phyloP scores from a whole-genome alignment of 2,888 invertebrate genomes.

The Pomacea canaliculata region DNA sequence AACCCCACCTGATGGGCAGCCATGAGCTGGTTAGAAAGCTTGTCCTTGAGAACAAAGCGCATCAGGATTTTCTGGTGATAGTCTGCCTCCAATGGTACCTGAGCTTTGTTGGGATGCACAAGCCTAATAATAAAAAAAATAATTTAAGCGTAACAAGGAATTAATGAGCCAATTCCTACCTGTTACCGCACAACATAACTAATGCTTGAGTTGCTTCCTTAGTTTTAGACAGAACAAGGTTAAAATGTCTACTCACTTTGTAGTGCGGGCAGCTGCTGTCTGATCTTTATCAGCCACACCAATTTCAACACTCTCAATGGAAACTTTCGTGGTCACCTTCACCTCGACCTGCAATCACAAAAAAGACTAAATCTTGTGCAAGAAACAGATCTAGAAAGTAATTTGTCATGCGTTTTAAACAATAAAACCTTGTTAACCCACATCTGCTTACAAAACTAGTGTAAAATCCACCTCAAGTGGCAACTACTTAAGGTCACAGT shows the following conservation, averaged over 20 bases:
- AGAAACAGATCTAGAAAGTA: neutral
- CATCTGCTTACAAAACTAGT: too few relatives aligned
- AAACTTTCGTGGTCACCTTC: slow-evolving; percentile 68
- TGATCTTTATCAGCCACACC: slow-evolving; percentile 93
- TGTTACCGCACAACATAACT: too few relatives aligned
- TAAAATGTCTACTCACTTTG: slow-evolving; percentile 70
- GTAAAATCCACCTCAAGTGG: too few relatives aligned
- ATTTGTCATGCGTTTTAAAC: neutral
- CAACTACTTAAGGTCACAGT: too few relatives aligned
- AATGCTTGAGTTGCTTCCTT: too few relatives aligned
- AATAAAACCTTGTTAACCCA: neutral
- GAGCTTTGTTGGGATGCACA: slow-evolving; percentile 80
- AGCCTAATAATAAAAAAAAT: slow-evolving; percentile 73
- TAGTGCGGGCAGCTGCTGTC: slow-evolving; percentile 83
- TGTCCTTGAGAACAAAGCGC: slow-evolving; percentile 84
- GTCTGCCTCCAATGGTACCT: slow-evolving; percentile 83
- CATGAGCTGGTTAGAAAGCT: slow-evolving; percentile 77
- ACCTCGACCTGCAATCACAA: slow-evolving; percentile 52
- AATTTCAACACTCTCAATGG: slow-evolving; percentile 83
- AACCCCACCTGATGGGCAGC: slow-evolving; percentile 72
- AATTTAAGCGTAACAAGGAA: neutral
- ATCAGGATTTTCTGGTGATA: slow-evolving; percentile 88
- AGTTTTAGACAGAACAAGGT: too few relatives aligned
- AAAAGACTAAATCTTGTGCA: neutral
- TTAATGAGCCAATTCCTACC: too few relatives aligned